These are phyloP conservation scores for Sarcophaga caerulescens DNA, from an alignment of 2,888 invertebrate species.

Conservation along the genomic window DNA sequence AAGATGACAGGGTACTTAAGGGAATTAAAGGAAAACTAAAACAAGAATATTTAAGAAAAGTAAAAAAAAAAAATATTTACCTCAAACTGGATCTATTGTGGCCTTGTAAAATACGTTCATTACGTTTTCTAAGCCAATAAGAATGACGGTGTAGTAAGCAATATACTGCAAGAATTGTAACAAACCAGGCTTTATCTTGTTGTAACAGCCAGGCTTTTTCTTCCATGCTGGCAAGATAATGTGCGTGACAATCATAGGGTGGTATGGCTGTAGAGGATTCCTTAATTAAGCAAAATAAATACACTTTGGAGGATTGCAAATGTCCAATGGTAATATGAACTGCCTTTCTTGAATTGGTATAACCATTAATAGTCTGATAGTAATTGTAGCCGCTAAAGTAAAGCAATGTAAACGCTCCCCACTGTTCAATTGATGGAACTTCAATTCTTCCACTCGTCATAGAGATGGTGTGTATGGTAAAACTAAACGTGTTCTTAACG, in stretches of 20 bases:
- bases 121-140: background rate
- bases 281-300: slow-evolving; percentile 33
- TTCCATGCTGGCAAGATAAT: background rate
- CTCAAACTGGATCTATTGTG: background rate
- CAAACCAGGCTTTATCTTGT: slow-evolving; percentile 38
- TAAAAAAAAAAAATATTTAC: background rate
- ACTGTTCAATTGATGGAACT: background rate
- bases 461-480: slow-evolving; percentile 5
- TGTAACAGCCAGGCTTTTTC: slow-evolving; percentile 29
- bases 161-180: background rate
- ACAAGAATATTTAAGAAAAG: too few relatives aligned
- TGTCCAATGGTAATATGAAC: background rate
- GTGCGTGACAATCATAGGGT: slow-evolving; percentile 42
- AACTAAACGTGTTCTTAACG: background rate
- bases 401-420: background rate
- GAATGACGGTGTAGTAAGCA: slow-evolving; percentile 4
- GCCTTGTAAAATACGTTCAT: background rate
- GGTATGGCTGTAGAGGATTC: background rate
- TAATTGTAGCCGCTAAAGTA: slow-evolving; percentile 16
- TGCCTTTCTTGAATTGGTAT: background rate
- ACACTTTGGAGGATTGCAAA: background rate
- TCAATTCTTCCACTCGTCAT: background rate
- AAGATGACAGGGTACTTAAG: background rate
- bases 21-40: background rate
- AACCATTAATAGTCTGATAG: background rate